Conservation (phyloP, 2,113 vertebrate species). For the Neomonachus schauinslandi region DNA sequence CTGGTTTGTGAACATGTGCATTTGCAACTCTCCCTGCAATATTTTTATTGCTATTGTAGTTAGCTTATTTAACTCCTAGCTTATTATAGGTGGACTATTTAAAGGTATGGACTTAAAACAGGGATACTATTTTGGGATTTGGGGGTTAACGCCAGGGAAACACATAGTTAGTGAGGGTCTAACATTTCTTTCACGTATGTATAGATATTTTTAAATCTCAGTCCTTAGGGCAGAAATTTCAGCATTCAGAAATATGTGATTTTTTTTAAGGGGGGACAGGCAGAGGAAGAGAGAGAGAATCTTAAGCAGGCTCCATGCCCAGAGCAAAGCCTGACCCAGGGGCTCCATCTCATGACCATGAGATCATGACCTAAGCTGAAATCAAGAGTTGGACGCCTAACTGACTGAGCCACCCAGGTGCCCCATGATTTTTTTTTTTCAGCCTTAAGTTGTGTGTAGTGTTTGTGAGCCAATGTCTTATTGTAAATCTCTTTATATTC, state of each 20-base stretch:
- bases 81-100: background rate
- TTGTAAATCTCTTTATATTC: background rate
- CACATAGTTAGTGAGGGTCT: background rate
- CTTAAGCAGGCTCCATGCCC: background rate
- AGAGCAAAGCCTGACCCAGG: background rate
- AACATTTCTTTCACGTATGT: background rate
- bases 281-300: background rate
- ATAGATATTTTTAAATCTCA: background rate
- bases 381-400: background rate
- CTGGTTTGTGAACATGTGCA: too few relatives aligned
- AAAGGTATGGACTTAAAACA: background rate
- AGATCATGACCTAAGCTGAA: background rate
- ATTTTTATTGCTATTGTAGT: background rate
- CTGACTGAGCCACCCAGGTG: background rate
- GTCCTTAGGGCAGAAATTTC: background rate
- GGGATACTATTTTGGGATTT: background rate
- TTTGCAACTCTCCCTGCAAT: background rate
- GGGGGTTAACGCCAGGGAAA: background rate
- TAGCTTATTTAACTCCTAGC: background rate
- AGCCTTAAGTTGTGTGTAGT: background rate
- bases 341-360: background rate
- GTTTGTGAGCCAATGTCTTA: background rate
- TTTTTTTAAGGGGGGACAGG: background rate
- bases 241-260: background rate
- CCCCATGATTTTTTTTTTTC: background rate